Percentiles rank a stretch among this genome's conserved stretches.
Evolutionary conservation across 2,797 vertebrate species (phyloP).

Genomic region (Ptychadena robeensis): DNA sequence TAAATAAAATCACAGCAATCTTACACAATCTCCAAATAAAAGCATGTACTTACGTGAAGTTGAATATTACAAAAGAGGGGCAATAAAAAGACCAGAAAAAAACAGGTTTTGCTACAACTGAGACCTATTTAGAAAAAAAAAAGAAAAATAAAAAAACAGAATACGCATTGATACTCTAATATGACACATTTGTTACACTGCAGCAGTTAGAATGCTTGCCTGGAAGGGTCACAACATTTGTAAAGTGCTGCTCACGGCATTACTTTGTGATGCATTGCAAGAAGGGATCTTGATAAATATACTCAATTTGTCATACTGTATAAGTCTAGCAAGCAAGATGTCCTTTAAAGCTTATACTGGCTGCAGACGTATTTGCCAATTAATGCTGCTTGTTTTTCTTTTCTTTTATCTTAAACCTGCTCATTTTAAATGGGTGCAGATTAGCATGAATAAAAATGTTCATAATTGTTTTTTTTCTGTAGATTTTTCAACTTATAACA

Average conservation of each 20-base stretch:
- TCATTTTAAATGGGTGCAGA: neutral
- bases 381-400: neutral
- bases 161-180: constrained; percentile 36
- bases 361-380: constrained; percentile 12
- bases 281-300: constrained; percentile 57
- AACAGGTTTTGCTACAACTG: constrained; percentile 8
- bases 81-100: neutral
- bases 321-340: constrained; percentile 35
- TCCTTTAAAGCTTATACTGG: constrained; percentile 36
- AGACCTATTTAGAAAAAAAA: constrained; percentile 37
- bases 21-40: neutral
- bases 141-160: constrained; percentile 14
- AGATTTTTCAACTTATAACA: no score
- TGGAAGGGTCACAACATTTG: constrained; percentile 53
- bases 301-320: constrained; percentile 58
- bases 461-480: no score
- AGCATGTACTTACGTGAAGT: constrained; percentile 16
- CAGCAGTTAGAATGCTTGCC: constrained; percentile 46
- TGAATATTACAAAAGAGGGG: neutral
- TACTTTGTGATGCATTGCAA: constrained; percentile 57
- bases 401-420: neutral
- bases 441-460: no score
- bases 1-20: constrained; percentile 12
- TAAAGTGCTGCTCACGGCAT: constrained; percentile 51
- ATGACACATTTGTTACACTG: constrained; percentile 55